Percentiles rank a stretch among this genome's conserved stretches.
phyloP scores from a whole-genome alignment of 2,888 invertebrate species.

The Mesorhabditis spiculigera region DNA sequence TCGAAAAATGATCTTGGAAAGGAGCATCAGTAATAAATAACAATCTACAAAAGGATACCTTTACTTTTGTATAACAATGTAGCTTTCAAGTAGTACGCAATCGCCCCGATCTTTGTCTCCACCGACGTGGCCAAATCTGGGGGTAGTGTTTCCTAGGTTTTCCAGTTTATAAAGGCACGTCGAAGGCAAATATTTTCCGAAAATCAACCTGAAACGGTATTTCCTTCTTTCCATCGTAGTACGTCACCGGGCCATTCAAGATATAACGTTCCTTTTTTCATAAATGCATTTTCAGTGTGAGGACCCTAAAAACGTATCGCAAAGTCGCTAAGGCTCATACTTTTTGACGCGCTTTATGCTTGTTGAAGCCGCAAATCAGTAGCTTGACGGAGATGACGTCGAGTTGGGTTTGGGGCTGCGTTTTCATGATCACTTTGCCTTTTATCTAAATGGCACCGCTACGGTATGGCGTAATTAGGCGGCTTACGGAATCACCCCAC shows the following conservation, averaged over 20 bases:
- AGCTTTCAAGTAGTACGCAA: not conserved
- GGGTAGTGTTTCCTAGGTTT: not conserved
- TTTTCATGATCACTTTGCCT: not conserved
- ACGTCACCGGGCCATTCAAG: not conserved
- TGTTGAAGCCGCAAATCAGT: not conserved
- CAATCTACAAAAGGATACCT: not conserved
- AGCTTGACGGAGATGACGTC: not conserved
- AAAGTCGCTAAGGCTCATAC: not conserved
- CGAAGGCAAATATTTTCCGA: too few species aligned
- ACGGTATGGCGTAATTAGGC: too few species aligned
- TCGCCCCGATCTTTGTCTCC: not conserved
- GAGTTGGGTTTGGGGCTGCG: not conserved
- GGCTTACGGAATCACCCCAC: not conserved
- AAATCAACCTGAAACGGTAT: not conserved
- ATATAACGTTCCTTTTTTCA: not conserved
- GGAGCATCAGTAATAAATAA: not conserved
- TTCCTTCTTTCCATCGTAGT: constrained; percentile 6
- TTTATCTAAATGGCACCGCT: not conserved
- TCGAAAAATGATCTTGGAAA: not conserved
- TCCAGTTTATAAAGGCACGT: not conserved
- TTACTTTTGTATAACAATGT: not conserved
- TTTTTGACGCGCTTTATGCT: not conserved
- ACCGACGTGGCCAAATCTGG: not conserved
- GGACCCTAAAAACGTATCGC: not conserved
- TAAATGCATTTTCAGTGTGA: not conserved